Evolutionary conservation across 2,113 vertebrate genomes (phyloP), one percentile per base, ranked within the genome.

Genomic region (Corynorhinus townsendii): DNA sequence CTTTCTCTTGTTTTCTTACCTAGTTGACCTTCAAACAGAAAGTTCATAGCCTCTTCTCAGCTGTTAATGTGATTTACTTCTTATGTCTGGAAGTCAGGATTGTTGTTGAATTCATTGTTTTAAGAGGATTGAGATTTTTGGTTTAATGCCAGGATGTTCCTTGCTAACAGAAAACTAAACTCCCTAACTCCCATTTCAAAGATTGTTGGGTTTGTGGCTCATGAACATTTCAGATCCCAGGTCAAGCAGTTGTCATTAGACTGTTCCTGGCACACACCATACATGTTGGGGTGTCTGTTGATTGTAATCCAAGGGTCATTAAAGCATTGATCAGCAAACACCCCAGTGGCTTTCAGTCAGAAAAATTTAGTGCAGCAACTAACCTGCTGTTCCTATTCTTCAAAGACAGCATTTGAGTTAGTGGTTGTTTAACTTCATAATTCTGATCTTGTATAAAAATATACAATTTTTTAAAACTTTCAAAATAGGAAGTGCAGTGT

Each of bases 11-110:
- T 96, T 97, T 95, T 97, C 97, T 92, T 97, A 94, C 75, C 91
- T 90, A 69, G 79, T 72, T 96, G 96, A 96, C 96, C 96, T 97
- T 97, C 97, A 96, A 56, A 97, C 90, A 95, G 95, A 96, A 97
- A 97, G 97, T 97, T 97, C 97, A 95, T 83, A 95, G 52, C 86
- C 88, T 94, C 90, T 79, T 95, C 92, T 96, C 92, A 95, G 79
- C 94, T 95, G 95, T 87, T 97, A 93, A 96, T 93, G 82, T 96
- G 90, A 95, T 96, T 97, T 96, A 92, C 89, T 96, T 96, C 43
- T 64, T 86, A 71, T 56, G 88, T 95, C 95, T 97, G 80, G 81
- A 96, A 97, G 85, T 95, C 71, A 72, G 68, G 77, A 90, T 90
- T 96, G 85, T 93, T 95, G 93, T 91, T 76, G 79, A 86, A 83